Conservation (phyloP, 2,797 vertebrate species). For the Protosalanx chinensis region DNA sequence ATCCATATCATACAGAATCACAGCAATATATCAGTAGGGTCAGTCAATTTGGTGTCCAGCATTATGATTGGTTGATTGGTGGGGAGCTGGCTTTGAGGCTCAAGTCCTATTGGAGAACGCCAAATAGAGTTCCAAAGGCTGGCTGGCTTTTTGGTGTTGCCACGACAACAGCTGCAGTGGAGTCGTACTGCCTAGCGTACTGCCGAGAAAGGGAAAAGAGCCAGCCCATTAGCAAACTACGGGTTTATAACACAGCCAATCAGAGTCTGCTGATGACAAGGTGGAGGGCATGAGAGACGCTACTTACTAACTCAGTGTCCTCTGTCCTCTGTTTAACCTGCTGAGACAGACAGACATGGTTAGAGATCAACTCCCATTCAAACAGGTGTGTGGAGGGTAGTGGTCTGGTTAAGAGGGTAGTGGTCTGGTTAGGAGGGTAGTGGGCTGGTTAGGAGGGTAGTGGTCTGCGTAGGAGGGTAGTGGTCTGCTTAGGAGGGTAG, state of each 20-base stretch:
- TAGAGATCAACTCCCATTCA: not conserved
- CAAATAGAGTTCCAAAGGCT: conserved; percentile 9
- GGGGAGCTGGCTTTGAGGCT: conserved; percentile 29
- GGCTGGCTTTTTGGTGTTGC: conserved; percentile 57
- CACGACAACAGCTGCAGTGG: conserved; percentile 32
- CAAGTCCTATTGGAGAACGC: conserved; percentile 30
- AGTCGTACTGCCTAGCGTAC: conserved; percentile 36
- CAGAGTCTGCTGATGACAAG: not conserved
- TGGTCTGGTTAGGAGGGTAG: too few species aligned
- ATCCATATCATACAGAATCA: conserved; percentile 54
- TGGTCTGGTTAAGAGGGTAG: too few species aligned
- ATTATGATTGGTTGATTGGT: conserved; percentile 65
- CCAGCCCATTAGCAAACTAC: conserved; percentile 57
- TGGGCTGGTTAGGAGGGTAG: too few species aligned
- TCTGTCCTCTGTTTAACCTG: conserved; percentile 57
- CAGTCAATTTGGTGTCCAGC: conserved; percentile 64
- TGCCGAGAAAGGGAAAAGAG: conserved; percentile 25
- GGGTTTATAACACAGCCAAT: not conserved
- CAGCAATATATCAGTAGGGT: conserved; percentile 64
- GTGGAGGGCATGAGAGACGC: not conserved
- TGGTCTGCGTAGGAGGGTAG: too few species aligned
- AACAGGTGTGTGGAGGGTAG: not conserved
- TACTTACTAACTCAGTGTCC: conserved; percentile 47
- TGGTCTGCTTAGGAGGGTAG: too few species aligned
- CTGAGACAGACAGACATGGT: conserved; percentile 28